phyloP scores from a whole-genome alignment of 2,797 vertebrate genomes.

The Gallinago stenura region DNA sequence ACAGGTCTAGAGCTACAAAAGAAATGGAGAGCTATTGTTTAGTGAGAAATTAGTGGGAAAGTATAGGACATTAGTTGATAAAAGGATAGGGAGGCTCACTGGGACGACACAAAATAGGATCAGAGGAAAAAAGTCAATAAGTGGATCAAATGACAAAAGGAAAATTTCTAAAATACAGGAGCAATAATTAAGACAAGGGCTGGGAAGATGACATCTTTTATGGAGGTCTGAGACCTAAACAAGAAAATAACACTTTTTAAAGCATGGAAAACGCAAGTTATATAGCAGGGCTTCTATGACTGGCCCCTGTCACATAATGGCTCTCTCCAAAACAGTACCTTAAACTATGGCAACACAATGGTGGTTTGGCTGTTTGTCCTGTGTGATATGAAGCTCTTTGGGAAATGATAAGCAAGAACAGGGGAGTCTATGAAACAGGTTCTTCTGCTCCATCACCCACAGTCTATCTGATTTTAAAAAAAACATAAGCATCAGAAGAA shows the following conservation, averaged over 20 bases:
- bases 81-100: slow-evolving; percentile 70
- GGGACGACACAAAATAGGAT: slow-evolving; percentile 44
- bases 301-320: background rate
- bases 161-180: slow-evolving; percentile 31
- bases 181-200: slow-evolving; percentile 25
- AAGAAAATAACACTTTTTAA: background rate
- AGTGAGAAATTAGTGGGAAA: slow-evolving; percentile 72
- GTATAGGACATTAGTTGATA: slow-evolving; percentile 74
- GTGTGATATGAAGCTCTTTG: background rate
- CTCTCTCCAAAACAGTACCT: background rate
- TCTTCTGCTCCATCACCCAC: background rate
- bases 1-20: slow-evolving; percentile 76
- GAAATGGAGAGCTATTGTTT: slow-evolving; percentile 77
- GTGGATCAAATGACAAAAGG: slow-evolving; percentile 57
- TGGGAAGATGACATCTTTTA: background rate
- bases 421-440: background rate
- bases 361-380: background rate
- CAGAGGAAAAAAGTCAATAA: slow-evolving; percentile 58
- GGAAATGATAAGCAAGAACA: background rate
- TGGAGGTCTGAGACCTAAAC: background rate
- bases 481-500: background rate
- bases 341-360: background rate
- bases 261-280: background rate
- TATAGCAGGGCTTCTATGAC: background rate
- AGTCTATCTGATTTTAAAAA: background rate